Evolutionary conservation across 2,888 invertebrate genomes (phyloP).

Genomic region (Cantharis lateralis): DNA sequence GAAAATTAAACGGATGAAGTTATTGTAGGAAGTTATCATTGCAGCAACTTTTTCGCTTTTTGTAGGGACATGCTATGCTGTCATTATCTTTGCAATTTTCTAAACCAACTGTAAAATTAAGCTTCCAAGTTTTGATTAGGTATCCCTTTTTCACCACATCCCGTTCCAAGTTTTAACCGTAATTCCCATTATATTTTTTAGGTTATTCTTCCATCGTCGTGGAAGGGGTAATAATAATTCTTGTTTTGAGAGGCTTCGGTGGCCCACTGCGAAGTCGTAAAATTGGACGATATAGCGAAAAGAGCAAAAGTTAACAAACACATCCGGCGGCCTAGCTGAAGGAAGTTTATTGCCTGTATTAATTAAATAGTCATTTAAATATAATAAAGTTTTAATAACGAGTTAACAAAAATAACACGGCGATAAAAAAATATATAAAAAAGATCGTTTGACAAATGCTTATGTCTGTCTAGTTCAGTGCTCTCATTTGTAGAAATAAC

Average conservation of each 20-base stretch:
- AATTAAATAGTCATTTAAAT: not conserved
- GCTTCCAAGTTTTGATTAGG: no score
- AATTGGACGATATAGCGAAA: not conserved
- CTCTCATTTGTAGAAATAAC: constrained; percentile 3
- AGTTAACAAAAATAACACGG: not conserved
- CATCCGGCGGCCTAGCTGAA: not conserved
- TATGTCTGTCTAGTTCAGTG: not conserved
- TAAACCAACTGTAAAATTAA: no score
- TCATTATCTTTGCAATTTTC: no score
- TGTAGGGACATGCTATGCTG: no score
- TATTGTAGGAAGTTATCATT: no score
- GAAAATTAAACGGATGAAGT: no score
- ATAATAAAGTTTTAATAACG: not conserved
- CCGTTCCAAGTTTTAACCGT: no score
- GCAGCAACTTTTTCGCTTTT: no score
- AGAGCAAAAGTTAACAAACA: not conserved
- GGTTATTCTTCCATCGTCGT: no score
- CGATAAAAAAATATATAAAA: not conserved
- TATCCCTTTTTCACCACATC: no score
- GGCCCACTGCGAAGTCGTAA: not conserved
- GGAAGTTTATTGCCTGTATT: not conserved
- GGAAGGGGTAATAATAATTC: not conserved
- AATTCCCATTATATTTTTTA: no score
- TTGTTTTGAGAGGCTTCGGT: no score
- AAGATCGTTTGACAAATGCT: not conserved